Percentiles rank a stretch among this genome's conserved stretches.
Conservation (phyloP, 2,113 vertebrate species). For the Oreochromis spilurus region DNA sequence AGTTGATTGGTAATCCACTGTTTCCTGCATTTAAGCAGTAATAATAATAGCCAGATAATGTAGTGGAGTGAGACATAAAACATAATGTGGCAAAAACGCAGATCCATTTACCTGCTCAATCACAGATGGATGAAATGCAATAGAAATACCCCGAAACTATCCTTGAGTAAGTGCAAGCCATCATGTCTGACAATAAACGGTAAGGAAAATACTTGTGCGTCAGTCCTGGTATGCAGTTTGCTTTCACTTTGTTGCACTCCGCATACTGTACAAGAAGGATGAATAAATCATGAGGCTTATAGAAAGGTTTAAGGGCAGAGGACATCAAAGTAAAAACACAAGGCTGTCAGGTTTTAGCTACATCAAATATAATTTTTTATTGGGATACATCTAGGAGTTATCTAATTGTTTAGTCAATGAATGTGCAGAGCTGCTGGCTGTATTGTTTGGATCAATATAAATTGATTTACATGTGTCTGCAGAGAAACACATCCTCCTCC, state of each 20-base stretch:
- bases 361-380: constrained; percentile 54
- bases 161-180: neutral
- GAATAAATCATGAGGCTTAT: neutral
- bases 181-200: neutral
- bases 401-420: constrained; percentile 66
- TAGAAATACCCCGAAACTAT: neutral
- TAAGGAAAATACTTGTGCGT: neutral
- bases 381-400: constrained; percentile 55
- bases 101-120: neutral
- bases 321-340: constrained; percentile 5
- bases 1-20: neutral
- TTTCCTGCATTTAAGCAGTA: neutral
- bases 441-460: constrained; percentile 60
- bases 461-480: constrained; percentile 68
- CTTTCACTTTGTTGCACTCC: neutral
- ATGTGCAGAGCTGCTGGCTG: constrained; percentile 55
- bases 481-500: constrained; percentile 51
- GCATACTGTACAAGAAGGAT: neutral
- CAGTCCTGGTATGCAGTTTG: neutral
- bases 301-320: neutral
- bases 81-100: neutral
- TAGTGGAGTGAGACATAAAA: neutral
- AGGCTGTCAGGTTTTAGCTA: constrained; percentile 27
- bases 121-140: neutral
- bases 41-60: neutral